Base-by-base conservation (phyloP, 2,888 invertebrate genomes). In the Linnaemya tessellans region DNA sequence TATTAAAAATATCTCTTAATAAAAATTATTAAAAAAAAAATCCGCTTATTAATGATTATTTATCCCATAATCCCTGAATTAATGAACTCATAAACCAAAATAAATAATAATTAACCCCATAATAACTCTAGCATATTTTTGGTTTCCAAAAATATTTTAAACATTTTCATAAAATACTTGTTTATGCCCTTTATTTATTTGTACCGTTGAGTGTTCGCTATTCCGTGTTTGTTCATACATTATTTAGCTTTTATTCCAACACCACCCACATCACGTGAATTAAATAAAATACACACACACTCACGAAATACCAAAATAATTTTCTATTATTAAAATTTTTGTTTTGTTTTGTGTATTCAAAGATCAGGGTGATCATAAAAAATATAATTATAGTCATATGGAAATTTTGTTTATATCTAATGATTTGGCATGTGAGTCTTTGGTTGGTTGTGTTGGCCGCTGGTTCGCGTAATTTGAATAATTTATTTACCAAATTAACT, bases 341-440 rank as follows among this genome's bases (percentile, higher is more conserved):
- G 9, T 43, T 64, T 15, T 41, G 11, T 70, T 71, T 71, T 43
- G 1, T 3, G 25, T 70, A 43, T 70, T 70, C 77, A 75, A 84
- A 84, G 80, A 80, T 84, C 84, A 84, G 77, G 84, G 84, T 80
- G 77, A 77, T 77, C 75, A 62, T 84, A 77, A 84, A 51, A 84
- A 43, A 71, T 54, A 71, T 71, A 71, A 75, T 71, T 49, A 58
- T 71, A 70, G 35, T 71, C 41, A 22, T 56, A n/a, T 56, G 58
- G 20, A 70, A 10, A 65, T 54, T 46, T 38, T 68, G 60, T 79
- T 79, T 60, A 43, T 70, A 54, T 51, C n/a, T 62, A 64, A 64
- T 49, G 49, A 49, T 18, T 75, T 56, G 43, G 46, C 58, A 13
- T 67, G 30, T 4, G 25, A 22, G 22, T 56, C 9, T 38, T 43